Evolutionary conservation across 2,113 vertebrate species (phyloP).

Genomic region (Scalopus aquaticus): DNA sequence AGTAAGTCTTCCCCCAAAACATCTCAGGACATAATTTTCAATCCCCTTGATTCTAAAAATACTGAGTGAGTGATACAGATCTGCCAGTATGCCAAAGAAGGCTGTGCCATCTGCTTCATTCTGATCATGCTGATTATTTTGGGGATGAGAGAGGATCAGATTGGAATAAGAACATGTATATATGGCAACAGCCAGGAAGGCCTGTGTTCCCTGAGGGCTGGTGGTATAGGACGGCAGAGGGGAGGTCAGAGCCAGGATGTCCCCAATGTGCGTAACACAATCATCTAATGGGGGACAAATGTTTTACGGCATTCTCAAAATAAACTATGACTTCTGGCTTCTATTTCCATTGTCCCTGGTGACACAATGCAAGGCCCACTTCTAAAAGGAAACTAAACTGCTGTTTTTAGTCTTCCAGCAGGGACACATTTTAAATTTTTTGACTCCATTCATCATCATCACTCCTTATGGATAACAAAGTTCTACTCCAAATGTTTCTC

Average conservation of each 20-base stretch:
- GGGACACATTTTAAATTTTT: not conserved
- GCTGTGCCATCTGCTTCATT: conserved; percentile 75
- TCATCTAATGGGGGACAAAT: conserved; percentile 43
- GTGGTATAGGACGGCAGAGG: not conserved
- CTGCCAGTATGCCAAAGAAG: conserved; percentile 67
- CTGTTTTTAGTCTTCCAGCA: conserved; percentile 41
- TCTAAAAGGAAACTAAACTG: conserved; percentile 55
- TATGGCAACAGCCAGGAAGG: conserved; percentile 65
- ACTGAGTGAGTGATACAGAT: conserved; percentile 78
- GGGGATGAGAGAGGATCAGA: conserved; percentile 60
- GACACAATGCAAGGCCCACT: not conserved
- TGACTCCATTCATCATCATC: not conserved
- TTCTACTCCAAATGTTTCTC: not conserved
- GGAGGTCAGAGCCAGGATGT: conserved; percentile 39
- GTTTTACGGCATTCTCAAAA: conserved; percentile 61
- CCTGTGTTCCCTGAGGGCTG: conserved; percentile 41
- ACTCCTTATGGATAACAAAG: not conserved
- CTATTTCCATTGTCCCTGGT: conserved; percentile 63
- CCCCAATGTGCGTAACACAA: conserved; percentile 25
- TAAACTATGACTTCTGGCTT: conserved; percentile 66
- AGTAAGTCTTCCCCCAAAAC: conserved; percentile 68
- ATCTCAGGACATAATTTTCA: conserved; percentile 79
- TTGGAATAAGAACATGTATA: conserved; percentile 66
- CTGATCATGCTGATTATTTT: conserved; percentile 73
- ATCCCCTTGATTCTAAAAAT: conserved; percentile 79